phyloP scores from a whole-genome alignment of 1,140 invertebrate genomes.

The Bombus soroeensis region DNA sequence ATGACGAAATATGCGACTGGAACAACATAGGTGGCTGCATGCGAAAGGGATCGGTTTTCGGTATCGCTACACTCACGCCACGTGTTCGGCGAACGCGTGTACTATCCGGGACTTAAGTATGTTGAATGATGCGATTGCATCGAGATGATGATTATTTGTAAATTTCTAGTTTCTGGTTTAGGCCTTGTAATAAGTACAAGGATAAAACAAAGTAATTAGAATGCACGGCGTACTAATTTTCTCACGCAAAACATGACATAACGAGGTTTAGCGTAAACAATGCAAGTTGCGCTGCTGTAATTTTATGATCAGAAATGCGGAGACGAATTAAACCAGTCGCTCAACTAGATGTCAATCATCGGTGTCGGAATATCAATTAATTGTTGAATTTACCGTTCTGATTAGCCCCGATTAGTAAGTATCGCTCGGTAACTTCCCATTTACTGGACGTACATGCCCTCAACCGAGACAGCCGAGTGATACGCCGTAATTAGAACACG shows the following conservation, averaged over 20 bases:
- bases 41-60: neutral
- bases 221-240: no score
- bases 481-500: conserved; percentile 66
- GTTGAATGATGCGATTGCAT: neutral
- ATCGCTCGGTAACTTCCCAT: conserved; percentile 68
- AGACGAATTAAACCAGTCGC: neutral
- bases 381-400: conserved; percentile 54
- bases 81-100: neutral
- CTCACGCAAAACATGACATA: neutral
- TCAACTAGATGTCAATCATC: conserved; percentile 15
- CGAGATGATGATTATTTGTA: no score
- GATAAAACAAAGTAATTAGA: no score
- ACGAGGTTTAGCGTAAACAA: neutral
- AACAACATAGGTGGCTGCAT: neutral
- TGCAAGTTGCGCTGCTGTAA: neutral
- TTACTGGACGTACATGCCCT: conserved; percentile 44
- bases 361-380: conserved; percentile 56
- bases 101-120: neutral
- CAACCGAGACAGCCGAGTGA: conserved; percentile 55
- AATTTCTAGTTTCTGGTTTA: no score
- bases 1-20: conserved; percentile 8
- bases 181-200: no score
- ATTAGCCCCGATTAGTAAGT: conserved; percentile 68
- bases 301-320: no score
- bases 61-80: neutral